Conservation (phyloP, 2,113 vertebrate genomes). For the Todiramphus saurophagus region DNA sequence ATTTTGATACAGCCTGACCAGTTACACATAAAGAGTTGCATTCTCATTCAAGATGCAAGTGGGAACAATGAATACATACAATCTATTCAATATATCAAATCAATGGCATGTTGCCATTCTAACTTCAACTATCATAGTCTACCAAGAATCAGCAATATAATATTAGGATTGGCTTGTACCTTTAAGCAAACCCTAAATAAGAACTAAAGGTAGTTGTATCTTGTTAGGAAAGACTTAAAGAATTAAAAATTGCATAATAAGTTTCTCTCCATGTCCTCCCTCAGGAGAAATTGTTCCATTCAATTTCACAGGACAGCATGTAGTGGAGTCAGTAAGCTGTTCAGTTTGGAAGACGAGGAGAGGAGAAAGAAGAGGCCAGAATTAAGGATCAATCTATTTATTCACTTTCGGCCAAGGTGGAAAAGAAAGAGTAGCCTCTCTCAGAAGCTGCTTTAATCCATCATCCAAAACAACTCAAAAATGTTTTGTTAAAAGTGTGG, state of each 20-base stretch:
- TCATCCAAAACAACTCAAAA: not conserved
- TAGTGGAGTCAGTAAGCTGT: not conserved
- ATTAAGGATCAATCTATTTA: not conserved
- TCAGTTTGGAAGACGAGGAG: not conserved
- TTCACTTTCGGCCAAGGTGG: not conserved
- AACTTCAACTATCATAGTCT: not conserved
- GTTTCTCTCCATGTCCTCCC: not conserved
- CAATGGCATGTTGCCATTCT: not conserved
- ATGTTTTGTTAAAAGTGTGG: not conserved
- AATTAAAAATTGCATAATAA: not conserved
- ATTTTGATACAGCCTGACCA: conserved; percentile 55
- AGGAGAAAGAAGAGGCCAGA: not conserved
- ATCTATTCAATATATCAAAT: not conserved
- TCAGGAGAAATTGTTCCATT: not conserved
- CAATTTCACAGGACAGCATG: not conserved
- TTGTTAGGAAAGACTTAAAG: not conserved
- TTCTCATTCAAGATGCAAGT: conserved; percentile 28
- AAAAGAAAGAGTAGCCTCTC: not conserved
- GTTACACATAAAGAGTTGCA: conserved; percentile 1
- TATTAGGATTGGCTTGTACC: not conserved
- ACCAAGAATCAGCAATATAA: not conserved
- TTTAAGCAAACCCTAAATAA: not conserved
- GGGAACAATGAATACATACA: not conserved
- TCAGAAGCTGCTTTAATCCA: not conserved
- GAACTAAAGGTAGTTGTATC: not conserved